A percentile compares a stretch with the other conserved stretches of the same genome.
phyloP scores from a whole-genome alignment of 2,888 invertebrate species.

The Chrysolina oricalcia region DNA sequence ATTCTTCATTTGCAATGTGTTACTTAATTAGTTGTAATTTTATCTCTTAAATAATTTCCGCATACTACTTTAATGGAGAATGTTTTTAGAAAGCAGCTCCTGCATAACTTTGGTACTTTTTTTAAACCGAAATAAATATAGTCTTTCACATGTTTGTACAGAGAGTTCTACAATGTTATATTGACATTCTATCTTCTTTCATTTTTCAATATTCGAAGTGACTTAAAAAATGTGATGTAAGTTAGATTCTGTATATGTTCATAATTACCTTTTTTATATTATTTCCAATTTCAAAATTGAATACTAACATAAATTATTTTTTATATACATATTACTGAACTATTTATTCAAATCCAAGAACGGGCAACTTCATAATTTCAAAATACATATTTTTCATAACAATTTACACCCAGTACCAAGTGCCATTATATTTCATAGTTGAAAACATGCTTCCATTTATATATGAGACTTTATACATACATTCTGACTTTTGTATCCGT shows the following conservation, averaged over 20 bases:
- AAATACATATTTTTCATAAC: conserved; percentile 1
- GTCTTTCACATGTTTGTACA: too few species aligned
- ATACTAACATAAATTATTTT: conserved; percentile 18
- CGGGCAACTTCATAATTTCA: neutral
- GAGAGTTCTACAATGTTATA: too few species aligned
- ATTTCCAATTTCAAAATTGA: neutral
- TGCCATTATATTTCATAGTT: conserved; percentile 20
- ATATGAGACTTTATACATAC: conserved; percentile 33
- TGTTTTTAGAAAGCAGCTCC: too few species aligned
- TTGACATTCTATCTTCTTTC: too few species aligned
- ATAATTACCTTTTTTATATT: neutral
- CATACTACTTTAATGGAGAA: neutral
- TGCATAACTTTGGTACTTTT: too few species aligned
- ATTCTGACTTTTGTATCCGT: conserved; percentile 46
- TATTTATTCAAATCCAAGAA: neutral
- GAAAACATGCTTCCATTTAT: conserved; percentile 25
- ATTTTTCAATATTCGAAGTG: too few species aligned
- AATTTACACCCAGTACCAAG: conserved; percentile 13
- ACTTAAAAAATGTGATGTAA: too few species aligned
- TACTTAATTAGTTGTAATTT: neutral
- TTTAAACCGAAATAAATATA: too few species aligned
- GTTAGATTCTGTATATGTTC: too few species aligned
- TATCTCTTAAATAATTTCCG: neutral
- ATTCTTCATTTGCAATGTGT: too few species aligned
- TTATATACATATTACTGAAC: neutral